Evolutionary conservation across 2,113 vertebrate species (phyloP).

Genomic region (Panthera tigris): DNA sequence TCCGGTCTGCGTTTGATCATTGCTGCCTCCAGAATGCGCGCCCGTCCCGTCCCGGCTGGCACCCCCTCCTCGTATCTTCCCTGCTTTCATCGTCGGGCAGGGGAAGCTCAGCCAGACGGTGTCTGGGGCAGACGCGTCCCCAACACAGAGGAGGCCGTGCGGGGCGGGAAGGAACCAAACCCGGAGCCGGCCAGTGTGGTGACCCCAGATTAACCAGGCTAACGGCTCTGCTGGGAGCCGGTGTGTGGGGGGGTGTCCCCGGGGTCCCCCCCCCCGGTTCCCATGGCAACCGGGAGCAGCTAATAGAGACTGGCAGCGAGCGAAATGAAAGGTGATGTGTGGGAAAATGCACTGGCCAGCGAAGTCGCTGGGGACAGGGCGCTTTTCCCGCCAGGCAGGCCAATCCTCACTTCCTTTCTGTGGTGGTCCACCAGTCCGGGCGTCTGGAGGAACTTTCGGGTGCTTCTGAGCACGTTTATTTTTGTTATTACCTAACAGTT

Average conservation of each 20-base stretch:
- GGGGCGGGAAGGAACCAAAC: neutral
- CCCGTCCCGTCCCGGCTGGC: neutral
- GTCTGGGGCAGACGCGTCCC: rapidly evolving
- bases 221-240: neutral
- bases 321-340: constrained; percentile 9
- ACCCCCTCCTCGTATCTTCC: neutral
- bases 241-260: neutral
- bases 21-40: rapidly evolving
- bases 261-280: neutral
- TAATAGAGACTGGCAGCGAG: constrained; percentile 40
- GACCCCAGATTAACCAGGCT: constrained; percentile 9
- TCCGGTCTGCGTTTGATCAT: neutral
- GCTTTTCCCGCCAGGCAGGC: neutral
- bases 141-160: neutral
- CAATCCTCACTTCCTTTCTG: neutral
- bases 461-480: neutral
- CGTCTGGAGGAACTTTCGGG: neutral
- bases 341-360: neutral
- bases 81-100: neutral
- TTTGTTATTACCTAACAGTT: neutral
- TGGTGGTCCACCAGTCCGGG: rapidly evolving
- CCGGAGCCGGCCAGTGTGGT: neutral
- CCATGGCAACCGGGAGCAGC: constrained; percentile 32
- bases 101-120: neutral
- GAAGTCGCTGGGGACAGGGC: neutral